These are phyloP conservation scores for Porites australiensis DNA, from an alignment of 64 coral and sea anemone species.

Conservation along the genomic window DNA sequence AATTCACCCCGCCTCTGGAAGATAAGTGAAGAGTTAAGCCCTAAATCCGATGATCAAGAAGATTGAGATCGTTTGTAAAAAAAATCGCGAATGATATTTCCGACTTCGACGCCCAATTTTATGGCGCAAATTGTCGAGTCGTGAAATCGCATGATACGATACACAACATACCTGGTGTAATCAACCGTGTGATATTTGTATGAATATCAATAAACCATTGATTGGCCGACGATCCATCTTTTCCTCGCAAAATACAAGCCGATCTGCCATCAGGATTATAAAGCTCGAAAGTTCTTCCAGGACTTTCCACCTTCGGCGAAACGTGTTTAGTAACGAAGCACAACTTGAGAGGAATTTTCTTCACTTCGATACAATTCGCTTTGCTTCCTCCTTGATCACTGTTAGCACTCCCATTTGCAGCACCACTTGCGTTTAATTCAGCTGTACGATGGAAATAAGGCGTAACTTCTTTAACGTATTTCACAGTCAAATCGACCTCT, in stretches of 20 bases:
- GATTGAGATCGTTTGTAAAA: background rate
- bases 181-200: conserved; percentile 90
- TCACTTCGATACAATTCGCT: conserved; percentile 89
- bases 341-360: conserved; percentile 95
- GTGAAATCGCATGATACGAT: background rate
- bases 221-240: conserved; percentile 74
- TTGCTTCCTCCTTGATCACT: conserved; percentile 52
- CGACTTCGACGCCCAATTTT: background rate
- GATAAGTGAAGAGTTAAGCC: conserved; percentile 12
- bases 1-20: background rate
- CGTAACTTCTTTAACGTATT: conserved; percentile 99
- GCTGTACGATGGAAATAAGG: conserved; percentile 96
- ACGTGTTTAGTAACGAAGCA: conserved; percentile 89
- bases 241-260: conserved; percentile 94
- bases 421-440: conserved; percentile 71
- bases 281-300: conserved; percentile 88
- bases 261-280: conserved; percentile 97
- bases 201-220: conserved; percentile 97
- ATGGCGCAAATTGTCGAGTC: background rate
- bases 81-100: background rate
- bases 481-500: conserved; percentile 99
- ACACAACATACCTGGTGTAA: conserved; percentile 84
- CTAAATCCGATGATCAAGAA: background rate
- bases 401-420: conserved; percentile 42
- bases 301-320: conserved; percentile 82